These are phyloP conservation scores for Beris morrisii DNA, from an alignment of 2,888 invertebrate genomes.

Conservation along the genomic window DNA sequence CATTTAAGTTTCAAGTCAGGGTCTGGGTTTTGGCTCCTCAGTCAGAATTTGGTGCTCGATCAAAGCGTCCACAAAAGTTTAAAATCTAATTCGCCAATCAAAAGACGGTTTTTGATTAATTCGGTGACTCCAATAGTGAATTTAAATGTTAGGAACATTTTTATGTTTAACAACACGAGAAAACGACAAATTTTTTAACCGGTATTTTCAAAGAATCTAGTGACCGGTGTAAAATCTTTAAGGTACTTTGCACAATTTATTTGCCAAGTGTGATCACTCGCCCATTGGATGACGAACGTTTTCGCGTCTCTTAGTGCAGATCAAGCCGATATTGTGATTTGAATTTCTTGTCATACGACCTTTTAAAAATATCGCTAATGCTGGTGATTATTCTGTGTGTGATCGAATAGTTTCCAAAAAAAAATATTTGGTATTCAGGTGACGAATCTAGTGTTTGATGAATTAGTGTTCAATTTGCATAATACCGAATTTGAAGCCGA, in stretches of 20 bases:
- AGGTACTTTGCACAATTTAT: no score
- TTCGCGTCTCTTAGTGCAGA: no score
- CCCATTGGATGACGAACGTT: no score
- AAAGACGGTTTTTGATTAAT: constrained; percentile 1
- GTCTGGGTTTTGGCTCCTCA: constrained; percentile 50
- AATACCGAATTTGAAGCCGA: no score
- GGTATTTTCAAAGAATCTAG: neutral
- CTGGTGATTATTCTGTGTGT: constrained; percentile 2
- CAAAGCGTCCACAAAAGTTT: constrained; percentile 49
- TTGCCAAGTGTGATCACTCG: no score
- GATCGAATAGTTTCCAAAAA: neutral
- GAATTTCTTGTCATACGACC: neutral
- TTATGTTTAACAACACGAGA: neutral
- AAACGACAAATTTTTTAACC: neutral
- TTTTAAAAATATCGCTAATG: neutral
- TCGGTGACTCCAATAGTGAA: neutral
- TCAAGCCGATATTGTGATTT: neutral
- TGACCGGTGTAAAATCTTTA: no score
- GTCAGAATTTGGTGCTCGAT: constrained; percentile 58
- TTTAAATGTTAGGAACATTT: constrained; percentile 1
- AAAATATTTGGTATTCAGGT: neutral
- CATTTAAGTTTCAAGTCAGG: constrained; percentile 37
- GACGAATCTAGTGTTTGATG: neutral
- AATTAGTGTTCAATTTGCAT: neutral
- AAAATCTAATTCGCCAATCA: neutral